These are phyloP conservation scores for Ophthalmolycus amberensis DNA, from an alignment of 2,113 vertebrate species.

Conservation along the genomic window DNA sequence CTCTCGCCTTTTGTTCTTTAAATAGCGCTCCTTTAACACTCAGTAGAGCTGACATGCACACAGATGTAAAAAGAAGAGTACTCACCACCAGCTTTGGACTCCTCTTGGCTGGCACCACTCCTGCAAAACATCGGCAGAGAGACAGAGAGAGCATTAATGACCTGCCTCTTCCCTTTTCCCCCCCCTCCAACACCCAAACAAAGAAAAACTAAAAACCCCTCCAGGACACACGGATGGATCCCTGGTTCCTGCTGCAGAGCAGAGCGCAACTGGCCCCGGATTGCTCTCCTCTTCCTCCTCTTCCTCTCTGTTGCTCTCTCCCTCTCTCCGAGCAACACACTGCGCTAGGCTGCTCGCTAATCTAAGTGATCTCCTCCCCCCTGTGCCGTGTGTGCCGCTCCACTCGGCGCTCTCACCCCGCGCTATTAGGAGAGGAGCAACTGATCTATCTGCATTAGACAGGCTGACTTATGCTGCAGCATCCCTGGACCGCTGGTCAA, in stretches of 20 bases:
- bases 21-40: slow-evolving; percentile 58
- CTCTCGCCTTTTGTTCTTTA: slow-evolving; percentile 67
- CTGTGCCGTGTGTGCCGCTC: slow-evolving; percentile 47
- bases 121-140: slow-evolving; percentile 93
- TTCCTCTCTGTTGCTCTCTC: slow-evolving; percentile 53
- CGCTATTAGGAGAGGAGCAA: slow-evolving; percentile 51
- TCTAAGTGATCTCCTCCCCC: slow-evolving; percentile 77
- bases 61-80: slow-evolving; percentile 68
- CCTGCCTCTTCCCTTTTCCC: slow-evolving; percentile 83
- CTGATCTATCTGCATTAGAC: slow-evolving; percentile 86
- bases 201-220: slow-evolving; percentile 59
- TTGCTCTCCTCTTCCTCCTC: slow-evolving; percentile 20
- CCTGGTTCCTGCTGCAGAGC: slow-evolving; percentile 57
- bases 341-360: slow-evolving; percentile 65
- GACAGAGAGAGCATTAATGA: slow-evolving; percentile 87
- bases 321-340: slow-evolving; percentile 58
- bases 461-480: slow-evolving; percentile 86
- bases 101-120: slow-evolving; percentile 96
- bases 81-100: slow-evolving; percentile 99
- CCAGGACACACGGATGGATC: slow-evolving; percentile 37
- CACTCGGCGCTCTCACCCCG: slow-evolving; percentile 52
- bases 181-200: slow-evolving; percentile 22
- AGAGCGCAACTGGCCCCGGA: slow-evolving; percentile 46
- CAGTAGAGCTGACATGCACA: slow-evolving; percentile 30
- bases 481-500: slow-evolving; percentile 78